Percentiles rank a stretch among this genome's conserved stretches.
These are phyloP conservation scores for Beroe forskalii DNA, from an alignment of 37 sponge, comb jelly and placozoan species.

Conservation along the genomic window DNA sequence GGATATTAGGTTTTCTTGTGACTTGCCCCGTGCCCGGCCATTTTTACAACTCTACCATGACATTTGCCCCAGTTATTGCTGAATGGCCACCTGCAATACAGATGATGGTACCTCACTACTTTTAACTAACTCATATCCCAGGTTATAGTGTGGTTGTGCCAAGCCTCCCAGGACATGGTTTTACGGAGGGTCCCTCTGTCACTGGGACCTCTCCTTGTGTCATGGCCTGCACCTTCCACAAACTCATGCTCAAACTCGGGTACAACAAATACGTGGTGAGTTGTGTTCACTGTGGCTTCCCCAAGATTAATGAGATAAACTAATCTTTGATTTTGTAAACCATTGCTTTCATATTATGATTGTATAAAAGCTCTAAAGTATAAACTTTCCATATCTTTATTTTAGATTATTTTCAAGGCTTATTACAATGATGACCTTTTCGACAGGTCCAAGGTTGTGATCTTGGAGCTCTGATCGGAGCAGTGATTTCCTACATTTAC, in stretches of 20 bases:
- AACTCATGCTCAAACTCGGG: conserved; percentile 29
- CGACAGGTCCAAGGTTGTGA: conserved; percentile 52
- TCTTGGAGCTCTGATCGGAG: conserved; percentile 40
- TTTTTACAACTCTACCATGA: too few relatives aligned
- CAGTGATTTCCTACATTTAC: conserved; percentile 16
- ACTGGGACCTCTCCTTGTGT: neutral
- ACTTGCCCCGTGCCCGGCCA: too few relatives aligned
- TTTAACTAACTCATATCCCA: neutral
- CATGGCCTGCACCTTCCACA: conserved; percentile 3
- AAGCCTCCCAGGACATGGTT: conserved; percentile 45
- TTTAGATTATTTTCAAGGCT: too few relatives aligned
- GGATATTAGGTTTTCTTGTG: too few relatives aligned
- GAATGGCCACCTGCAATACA: too few relatives aligned
- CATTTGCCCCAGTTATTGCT: too few relatives aligned
- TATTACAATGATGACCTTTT: neutral
- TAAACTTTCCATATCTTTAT: too few relatives aligned
- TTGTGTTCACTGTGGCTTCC: too few relatives aligned
- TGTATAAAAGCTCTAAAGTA: too few relatives aligned
- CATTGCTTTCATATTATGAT: too few relatives aligned
- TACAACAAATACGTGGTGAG: conserved; percentile 58
- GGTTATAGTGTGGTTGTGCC: conserved; percentile 44
- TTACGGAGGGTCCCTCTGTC: conserved; percentile 16
- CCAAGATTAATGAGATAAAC: too few relatives aligned
- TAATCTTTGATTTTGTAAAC: neutral
- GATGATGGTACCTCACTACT: too few relatives aligned